phyloP scores from a whole-genome alignment of 2,888 invertebrate species.

The Prenolepis imparis region DNA sequence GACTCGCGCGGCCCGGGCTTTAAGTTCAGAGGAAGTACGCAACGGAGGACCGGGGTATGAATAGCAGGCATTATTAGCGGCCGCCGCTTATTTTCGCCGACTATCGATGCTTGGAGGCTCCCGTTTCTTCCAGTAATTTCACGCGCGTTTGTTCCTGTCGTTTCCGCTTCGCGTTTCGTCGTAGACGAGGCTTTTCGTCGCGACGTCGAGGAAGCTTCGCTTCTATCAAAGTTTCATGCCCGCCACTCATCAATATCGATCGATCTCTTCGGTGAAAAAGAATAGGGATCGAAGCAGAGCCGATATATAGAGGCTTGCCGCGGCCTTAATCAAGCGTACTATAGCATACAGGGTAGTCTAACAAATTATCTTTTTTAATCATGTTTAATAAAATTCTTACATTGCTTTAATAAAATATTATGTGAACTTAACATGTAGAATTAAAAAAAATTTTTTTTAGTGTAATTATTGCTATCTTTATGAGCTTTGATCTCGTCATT shows the following conservation, averaged over 20 bases:
- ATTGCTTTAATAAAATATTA: neutral
- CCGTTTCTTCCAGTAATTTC: neutral
- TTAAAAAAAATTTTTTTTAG: neutral
- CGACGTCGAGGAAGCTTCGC: conserved; percentile 2
- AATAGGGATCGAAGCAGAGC: conserved; percentile 1
- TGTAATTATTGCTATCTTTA: neutral
- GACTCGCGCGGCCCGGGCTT: conserved; percentile 28
- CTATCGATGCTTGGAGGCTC: conserved; percentile 50
- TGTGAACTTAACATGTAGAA: neutral
- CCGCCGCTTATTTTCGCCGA: conserved; percentile 44
- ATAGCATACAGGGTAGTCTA: neutral
- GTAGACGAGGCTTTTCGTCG: neutral
- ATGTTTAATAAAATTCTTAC: neutral
- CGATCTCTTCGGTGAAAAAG: conserved; percentile 8
- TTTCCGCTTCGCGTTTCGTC: conserved; percentile 21
- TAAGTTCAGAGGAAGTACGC: conserved; percentile 47
- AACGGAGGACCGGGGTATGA: conserved; percentile 64
- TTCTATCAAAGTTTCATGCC: conserved; percentile 30
- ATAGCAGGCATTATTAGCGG: conserved; percentile 68
- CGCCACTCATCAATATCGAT: conserved; percentile 34
- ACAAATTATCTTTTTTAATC: neutral
- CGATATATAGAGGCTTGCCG: neutral
- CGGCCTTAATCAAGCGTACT: neutral
- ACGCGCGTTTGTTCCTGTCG: neutral
- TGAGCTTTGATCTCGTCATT: neutral